phyloP scores from a whole-genome alignment of 2,113 vertebrate genomes.

The Anoplopoma fimbria region DNA sequence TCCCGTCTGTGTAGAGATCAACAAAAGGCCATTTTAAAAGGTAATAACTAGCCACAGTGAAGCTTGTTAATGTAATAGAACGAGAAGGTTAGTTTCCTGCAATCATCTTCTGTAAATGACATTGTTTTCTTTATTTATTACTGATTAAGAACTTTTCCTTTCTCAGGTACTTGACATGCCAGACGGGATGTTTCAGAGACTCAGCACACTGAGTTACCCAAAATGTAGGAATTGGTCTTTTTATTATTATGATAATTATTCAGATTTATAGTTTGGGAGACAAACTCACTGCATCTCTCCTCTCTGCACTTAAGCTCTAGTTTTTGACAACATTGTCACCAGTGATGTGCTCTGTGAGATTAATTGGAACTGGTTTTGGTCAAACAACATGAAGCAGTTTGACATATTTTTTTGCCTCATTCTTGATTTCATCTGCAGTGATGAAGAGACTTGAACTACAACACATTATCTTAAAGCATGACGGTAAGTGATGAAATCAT shows the following conservation, averaged over 20 bases:
- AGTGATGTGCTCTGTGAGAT: neutral
- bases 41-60: neutral
- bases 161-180: constrained; percentile 67
- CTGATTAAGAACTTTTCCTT: neutral
- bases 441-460: neutral
- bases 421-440: constrained; percentile 45
- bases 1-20: neutral
- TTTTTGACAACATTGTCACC: neutral
- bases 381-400: neutral
- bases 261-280: neutral
- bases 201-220: neutral
- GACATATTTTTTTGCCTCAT: neutral
- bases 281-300: neutral
- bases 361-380: neutral
- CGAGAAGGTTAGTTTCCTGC: neutral
- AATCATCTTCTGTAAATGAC: neutral
- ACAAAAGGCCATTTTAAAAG: neutral
- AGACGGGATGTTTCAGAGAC: neutral
- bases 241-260: neutral
- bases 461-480: neutral
- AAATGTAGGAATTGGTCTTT: constrained; percentile 29
- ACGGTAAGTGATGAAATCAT: constrained; percentile 27
- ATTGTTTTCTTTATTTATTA: neutral
- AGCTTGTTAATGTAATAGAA: neutral
- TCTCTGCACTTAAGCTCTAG: neutral